Conservation (phyloP, 2,888 invertebrate genomes). For the Oligia latruncula region DNA sequence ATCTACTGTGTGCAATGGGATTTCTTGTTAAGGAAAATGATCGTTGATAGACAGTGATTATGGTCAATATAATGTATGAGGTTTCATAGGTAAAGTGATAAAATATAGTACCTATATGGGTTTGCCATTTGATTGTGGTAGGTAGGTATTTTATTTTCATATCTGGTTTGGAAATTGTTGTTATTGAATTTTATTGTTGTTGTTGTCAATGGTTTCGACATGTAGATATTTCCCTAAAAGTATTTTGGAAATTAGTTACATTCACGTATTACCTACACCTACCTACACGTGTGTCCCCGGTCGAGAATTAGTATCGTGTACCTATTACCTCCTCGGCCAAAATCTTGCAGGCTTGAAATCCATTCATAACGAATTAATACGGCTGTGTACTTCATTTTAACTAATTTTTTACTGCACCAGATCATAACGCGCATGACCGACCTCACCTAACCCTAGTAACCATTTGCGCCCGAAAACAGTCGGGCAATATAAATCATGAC, state of each 20-base stretch:
- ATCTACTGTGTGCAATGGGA: constrained; percentile 34
- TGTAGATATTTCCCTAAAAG: too few species aligned
- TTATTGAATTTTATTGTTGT: too few species aligned
- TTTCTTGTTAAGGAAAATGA: constrained; percentile 47
- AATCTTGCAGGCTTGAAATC: background rate
- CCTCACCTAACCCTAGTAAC: background rate
- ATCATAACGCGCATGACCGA: background rate
- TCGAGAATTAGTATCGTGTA: background rate
- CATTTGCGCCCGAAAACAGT: background rate
- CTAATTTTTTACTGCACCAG: background rate
- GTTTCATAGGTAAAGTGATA: background rate
- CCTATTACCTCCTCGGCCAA: background rate
- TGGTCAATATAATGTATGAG: constrained; percentile 8
- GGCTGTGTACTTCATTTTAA: background rate
- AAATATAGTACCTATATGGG: background rate
- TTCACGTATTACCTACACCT: too few species aligned
- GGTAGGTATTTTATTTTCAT: background rate
- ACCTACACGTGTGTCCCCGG: background rate
- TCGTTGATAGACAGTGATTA: constrained; percentile 28
- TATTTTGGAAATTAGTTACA: background rate
- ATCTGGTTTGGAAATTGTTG: background rate
- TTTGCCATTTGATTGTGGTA: background rate
- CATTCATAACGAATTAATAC: background rate
- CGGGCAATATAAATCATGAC: background rate
- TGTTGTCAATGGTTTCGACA: too few species aligned